These are phyloP conservation scores for Coptodon rendalli DNA, from an alignment of 2,113 vertebrate genomes.

Conservation along the genomic window DNA sequence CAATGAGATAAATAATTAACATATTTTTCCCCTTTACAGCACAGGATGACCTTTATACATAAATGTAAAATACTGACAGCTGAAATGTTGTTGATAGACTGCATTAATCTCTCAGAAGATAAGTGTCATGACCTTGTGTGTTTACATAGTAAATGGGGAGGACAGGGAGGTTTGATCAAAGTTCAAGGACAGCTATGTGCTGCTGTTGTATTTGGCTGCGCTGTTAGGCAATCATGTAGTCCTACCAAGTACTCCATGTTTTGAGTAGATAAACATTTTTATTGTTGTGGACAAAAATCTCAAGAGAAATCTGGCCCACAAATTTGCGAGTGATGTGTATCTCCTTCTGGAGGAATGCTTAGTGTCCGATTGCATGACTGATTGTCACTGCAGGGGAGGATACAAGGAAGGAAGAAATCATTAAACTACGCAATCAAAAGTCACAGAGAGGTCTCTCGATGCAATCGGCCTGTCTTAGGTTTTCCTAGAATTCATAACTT, in stretches of 20 bases:
- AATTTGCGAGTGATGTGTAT: conserved; percentile 25
- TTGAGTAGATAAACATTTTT: not conserved
- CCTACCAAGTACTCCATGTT: not conserved
- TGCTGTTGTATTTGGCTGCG: not conserved
- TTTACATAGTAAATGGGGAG: not conserved
- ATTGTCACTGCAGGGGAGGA: conserved; percentile 13
- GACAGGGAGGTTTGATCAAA: not conserved
- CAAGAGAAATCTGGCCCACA: not conserved
- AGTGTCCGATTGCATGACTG: conserved; percentile 16
- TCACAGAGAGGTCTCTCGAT: conserved; percentile 11
- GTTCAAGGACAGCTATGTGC: not conserved
- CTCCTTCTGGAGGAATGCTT: conserved; percentile 7
- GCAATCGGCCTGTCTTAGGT: not conserved
- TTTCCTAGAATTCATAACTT: not conserved
- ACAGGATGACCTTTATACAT: not conserved
- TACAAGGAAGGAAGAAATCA: conserved; percentile 18
- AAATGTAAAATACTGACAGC: not conserved
- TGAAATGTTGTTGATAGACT: not conserved
- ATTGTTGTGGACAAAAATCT: not conserved
- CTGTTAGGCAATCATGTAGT: not conserved
- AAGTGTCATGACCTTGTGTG: not conserved
- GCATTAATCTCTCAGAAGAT: not conserved
- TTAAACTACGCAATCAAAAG: conserved; percentile 12
- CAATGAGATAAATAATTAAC: not conserved
- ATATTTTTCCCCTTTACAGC: not conserved